Base-by-base conservation (phyloP, 2,888 invertebrate species). In the Diaphora mendica region DNA sequence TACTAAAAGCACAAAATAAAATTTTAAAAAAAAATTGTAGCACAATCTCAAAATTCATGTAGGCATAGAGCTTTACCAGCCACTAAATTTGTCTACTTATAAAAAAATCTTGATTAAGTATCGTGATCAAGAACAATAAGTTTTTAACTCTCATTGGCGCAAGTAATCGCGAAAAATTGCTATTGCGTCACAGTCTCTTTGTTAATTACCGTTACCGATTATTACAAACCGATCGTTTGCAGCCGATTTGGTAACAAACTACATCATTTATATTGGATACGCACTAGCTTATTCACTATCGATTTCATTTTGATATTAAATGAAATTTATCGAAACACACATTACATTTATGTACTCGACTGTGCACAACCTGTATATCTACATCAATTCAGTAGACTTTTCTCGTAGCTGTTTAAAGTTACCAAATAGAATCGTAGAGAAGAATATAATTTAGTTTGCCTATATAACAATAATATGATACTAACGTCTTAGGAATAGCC, bases 121-220 rank as follows among this genome's bases (percentile, higher is more conserved):
- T 90, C 93, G 93, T 94, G 94, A 92, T 92, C 88, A 88, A 86
- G 83, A 91, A 93, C 94, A 94, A 94, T 94, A 92, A 93, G 84
- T 85, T 82, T 81, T 80, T 85, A 89, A 89, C 90, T 92, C 91
- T 89, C 91, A 93, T 90, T 88, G 88, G 84, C 87, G 90, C 90
- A 92, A 89, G 91, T 92, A 94, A 94, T 92, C 89, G 90, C 87
- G 85, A 89, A 92, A 93, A 93, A 92, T 92, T 89, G 84, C 84
- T 74, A 80, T 95, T 94, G 90, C 94, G 88, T 92, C 92, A 95
- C 86, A 91, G 62, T 83, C 79, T 79, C 85, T 84, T 82, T 85
- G 84, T 81, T 93, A 94, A 94, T 94, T 94, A 91, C 84, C 91
- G 91, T 92, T 89, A 87, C 91, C 81, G 91, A 93, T 93, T 92